Evolutionary conservation across 2,888 invertebrate genomes (phyloP), one percentile per base, ranked within the genome.

Genomic region (Nomada ferruginata): DNA sequence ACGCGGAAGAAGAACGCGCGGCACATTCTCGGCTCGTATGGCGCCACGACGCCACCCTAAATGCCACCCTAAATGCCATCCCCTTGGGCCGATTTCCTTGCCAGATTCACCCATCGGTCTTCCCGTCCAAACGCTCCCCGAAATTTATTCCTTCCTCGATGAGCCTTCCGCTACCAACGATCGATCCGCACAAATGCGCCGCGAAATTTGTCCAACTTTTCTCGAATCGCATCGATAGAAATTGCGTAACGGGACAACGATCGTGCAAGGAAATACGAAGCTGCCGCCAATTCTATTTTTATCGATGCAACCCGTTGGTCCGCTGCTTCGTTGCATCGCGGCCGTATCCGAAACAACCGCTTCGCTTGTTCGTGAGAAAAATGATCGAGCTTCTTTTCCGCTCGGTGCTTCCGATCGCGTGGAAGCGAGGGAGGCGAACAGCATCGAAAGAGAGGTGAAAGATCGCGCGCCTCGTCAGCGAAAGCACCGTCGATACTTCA

Each of bases 401-500:
- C 5, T 29, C 36, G 36, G 0, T 36, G 36, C 36, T 36, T 36
- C 2, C 29, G 53, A 68, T 64, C 53, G 64, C 26, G 26, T 26
- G 26, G 26, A 26, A 83, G 77, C 65, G 82, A 86, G 79, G 75
- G 55, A 77, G 81, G 63, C 57, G 63, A 1, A 26, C 26, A 42
- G n/a, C 53, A 63, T 20, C 18, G 65, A 26, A 74, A 77, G 71
- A 57, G 36, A 55, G 7, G 36, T 1, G 71, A 69, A 47, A 69
- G 57, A 71, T 70, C 71, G 64, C 77, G 79, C 78, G 81, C 88
- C 81, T 82, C 85, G 84, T 83, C 79, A 79, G 80, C 84, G 74
- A 83, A 84, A 84, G 85, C 83, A 47, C 47, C 47, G 47, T 81
- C 85, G 88, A 84, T 86, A 89, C 88, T 90, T 87, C 87, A 84